Conservation (phyloP, 1,140 invertebrate species). For the Cataglyphis hispanica region DNA sequence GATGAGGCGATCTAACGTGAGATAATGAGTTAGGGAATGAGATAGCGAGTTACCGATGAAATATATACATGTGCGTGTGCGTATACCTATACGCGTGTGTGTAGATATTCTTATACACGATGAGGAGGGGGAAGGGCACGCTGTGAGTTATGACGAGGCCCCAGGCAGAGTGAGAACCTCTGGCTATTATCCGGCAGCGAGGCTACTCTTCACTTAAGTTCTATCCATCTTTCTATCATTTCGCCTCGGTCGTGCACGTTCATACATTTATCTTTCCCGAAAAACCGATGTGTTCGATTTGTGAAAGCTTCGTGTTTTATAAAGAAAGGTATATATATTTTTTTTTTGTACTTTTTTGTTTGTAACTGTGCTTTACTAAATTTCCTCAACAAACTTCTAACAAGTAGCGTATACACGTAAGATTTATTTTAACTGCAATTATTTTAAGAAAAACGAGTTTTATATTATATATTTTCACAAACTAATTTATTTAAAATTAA, state of each 20-base stretch:
- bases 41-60: constrained; percentile 57
- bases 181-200: constrained; percentile 64
- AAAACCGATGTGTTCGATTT: constrained; percentile 38
- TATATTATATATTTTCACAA: background rate
- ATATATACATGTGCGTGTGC: background rate
- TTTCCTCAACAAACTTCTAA: background rate
- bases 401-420: background rate
- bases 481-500: background rate
- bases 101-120: background rate
- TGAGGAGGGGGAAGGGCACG: background rate
- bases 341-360: no score
- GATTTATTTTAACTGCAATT: background rate
- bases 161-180: constrained; percentile 47
- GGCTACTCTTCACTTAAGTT: constrained; percentile 64
- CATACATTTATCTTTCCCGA: constrained; percentile 50
- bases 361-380: background rate
- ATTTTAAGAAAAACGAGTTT: background rate
- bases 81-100: background rate
- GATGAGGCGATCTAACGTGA: constrained; percentile 53
- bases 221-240: constrained; percentile 66
- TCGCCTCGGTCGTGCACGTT: constrained; percentile 38
- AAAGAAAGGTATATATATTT: background rate
- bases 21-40: constrained; percentile 55
- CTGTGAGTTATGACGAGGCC: background rate
- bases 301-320: background rate